Evolutionary conservation across 2,797 vertebrate genomes (phyloP), one percentile per base, ranked within the genome.

Genomic region (Gouania willdenowi): DNA sequence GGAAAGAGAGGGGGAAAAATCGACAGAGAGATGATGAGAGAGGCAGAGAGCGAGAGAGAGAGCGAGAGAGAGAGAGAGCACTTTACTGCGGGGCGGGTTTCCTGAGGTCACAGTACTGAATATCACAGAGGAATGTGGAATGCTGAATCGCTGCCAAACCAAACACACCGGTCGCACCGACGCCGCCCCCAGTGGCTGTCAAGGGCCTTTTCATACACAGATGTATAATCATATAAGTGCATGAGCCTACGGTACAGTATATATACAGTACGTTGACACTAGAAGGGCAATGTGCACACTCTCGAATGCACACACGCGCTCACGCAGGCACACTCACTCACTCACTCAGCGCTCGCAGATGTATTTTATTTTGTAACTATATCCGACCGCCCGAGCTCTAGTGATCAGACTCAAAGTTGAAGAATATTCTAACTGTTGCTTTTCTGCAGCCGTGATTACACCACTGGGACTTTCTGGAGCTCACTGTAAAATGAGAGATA

Each of bases 71-170:
- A 68, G 52, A 52, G 51, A 26, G 58, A 62, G 65, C 51, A 54
- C 65, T 67, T 81, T 64, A n/a, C 13, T 68, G 71, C 74, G 63
- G 71, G 65, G 76, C 57, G 79, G 85, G 88, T 88, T 87, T 89
- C 87, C 87, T 91, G 85, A 91, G 89, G 88, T 91, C 87, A 88
- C 80, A 79, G 83, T 63, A 75, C 82, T 82, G 86, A 89, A 88
- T 88, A 91, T 89, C 84, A 82, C 85, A 86, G 74, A 82, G 84
- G 85, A 88, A 88, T 89, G 87, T 86, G 86, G 87, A 90, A 89
- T 89, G 87, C 87, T 87, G 87, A 84, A 79, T 31, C 23, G 36
- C 68, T 81, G 87, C 88, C 88, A 89, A 90, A 66, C 73, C 83
- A 89, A 89, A 88, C 83, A 88, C 83, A 84, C 83, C 66, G 71